These are phyloP conservation scores for Chelonus insularis DNA, from an alignment of 1,140 invertebrate genomes.

Conservation along the genomic window DNA sequence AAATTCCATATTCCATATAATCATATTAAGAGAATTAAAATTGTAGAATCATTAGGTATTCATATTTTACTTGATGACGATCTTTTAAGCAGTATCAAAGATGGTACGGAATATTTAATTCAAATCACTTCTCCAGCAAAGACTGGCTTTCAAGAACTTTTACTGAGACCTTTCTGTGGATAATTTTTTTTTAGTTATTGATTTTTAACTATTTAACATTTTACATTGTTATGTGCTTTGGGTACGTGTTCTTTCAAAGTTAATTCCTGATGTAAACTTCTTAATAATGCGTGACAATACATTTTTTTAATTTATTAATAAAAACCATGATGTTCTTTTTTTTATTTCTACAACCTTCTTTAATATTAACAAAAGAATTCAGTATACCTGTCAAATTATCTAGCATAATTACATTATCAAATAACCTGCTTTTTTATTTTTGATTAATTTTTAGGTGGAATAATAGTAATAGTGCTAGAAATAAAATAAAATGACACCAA, in stretches of 20 bases:
- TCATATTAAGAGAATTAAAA: background rate
- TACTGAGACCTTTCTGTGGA: background rate
- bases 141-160: background rate
- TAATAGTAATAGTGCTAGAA: constrained; percentile 18
- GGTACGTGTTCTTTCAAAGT: no score
- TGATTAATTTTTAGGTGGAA: constrained; percentile 19
- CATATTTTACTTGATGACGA: background rate
- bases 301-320: no score
- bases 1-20: background rate
- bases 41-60: background rate
- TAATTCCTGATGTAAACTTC: no score
- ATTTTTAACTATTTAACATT: no score
- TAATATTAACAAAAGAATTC: no score
- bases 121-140: background rate
- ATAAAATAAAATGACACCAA: constrained; percentile 12
- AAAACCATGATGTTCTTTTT: no score
- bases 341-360: no score
- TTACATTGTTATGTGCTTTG: no score
- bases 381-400: no score
- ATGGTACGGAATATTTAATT: background rate
- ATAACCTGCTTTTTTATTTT: background rate
- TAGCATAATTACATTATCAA: background rate
- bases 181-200: background rate
- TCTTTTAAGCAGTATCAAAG: background rate
- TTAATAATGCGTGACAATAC: no score